These are phyloP conservation scores for Forbesichthys papilliferus DNA, from an alignment of 2,113 vertebrate species.

Conservation along the genomic window DNA sequence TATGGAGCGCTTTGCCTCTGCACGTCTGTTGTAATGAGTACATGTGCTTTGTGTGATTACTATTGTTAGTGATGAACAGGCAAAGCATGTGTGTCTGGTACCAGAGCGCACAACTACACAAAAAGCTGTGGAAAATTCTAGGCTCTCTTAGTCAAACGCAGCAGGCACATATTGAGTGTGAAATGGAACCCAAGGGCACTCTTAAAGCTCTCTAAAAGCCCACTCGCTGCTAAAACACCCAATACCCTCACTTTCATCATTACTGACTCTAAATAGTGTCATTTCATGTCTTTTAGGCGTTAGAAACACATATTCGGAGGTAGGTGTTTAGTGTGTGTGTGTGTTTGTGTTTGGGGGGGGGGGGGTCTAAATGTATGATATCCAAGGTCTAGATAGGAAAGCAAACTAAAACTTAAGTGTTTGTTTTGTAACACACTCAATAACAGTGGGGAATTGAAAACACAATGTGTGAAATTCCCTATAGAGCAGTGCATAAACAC, in stretches of 20 bases:
- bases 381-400: too few species aligned
- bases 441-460: too few species aligned
- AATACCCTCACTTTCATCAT: conserved; percentile 18
- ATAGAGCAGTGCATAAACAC: too few species aligned
- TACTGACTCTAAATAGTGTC: conserved; percentile 32
- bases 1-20: conserved; percentile 14
- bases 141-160: conserved; percentile 45
- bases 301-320: conserved; percentile 30
- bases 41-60: conserved; percentile 30
- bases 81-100: conserved; percentile 27
- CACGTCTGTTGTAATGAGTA: conserved; percentile 21
- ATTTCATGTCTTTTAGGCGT: not conserved
- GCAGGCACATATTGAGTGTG: conserved; percentile 45
- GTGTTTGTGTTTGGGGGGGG: not conserved
- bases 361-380: not conserved
- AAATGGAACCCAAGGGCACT: conserved; percentile 45
- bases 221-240: conserved; percentile 41
- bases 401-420: too few species aligned
- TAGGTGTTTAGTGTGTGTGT: conserved; percentile 1
- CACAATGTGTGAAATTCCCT: too few species aligned
- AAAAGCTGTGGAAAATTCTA: conserved; percentile 34
- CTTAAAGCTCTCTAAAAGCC: conserved; percentile 48
- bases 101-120: conserved; percentile 30
- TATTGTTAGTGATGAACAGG: conserved; percentile 27
- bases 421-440: too few species aligned